These are phyloP conservation scores for Periophthalmus modestus DNA, from an alignment of 2,113 vertebrate species.

Conservation along the genomic window DNA sequence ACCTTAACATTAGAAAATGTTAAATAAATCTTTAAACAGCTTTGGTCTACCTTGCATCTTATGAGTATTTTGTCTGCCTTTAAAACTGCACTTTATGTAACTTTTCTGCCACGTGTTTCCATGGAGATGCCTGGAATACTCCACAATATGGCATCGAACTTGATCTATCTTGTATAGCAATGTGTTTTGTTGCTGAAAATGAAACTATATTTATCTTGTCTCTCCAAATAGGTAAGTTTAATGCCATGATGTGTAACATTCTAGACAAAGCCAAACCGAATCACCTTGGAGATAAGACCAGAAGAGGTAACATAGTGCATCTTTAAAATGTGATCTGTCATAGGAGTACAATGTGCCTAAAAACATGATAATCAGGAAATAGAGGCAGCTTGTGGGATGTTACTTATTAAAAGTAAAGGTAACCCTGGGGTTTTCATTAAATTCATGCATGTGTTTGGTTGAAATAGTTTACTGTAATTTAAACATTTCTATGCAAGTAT, in stretches of 20 bases:
- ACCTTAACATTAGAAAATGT: not conserved
- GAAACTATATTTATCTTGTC: too few relatives aligned
- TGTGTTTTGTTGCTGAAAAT: too few relatives aligned
- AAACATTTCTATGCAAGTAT: not conserved
- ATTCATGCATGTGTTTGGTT: not conserved
- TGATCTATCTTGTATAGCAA: too few relatives aligned
- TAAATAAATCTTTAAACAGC: conserved; percentile 3
- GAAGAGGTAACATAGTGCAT: too few relatives aligned
- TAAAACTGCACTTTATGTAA: not conserved
- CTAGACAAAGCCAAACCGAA: not conserved
- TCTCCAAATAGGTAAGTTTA: not conserved
- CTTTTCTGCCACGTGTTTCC: too few relatives aligned
- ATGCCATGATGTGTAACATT: not conserved
- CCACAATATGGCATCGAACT: too few relatives aligned
- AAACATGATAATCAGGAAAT: too few relatives aligned
- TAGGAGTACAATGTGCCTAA: too few relatives aligned
- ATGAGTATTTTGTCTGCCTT: not conserved
- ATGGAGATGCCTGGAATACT: too few relatives aligned
- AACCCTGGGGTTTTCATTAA: not conserved
- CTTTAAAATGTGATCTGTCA: too few relatives aligned
- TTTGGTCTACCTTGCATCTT: not conserved
- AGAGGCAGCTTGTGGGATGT: too few relatives aligned
- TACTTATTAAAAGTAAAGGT: too few relatives aligned
- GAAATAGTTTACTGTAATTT: not conserved
- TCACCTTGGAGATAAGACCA: not conserved